Percentiles rank a stretch among this genome's conserved stretches.
These are phyloP conservation scores for Emydoidea blandingii DNA, from an alignment of 2,797 vertebrate species.

Conservation along the genomic window DNA sequence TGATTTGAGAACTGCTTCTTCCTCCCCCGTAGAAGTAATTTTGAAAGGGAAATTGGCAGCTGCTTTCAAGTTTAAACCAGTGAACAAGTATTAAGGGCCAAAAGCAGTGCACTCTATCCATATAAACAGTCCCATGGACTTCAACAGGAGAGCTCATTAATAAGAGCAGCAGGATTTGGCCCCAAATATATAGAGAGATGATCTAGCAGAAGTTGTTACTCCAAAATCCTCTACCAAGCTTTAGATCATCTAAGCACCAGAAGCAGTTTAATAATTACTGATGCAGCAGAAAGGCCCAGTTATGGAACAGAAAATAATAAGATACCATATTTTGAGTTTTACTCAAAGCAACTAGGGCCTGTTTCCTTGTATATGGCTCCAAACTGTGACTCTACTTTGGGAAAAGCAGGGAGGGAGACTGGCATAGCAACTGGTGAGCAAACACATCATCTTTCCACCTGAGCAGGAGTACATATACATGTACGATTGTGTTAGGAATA, in stretches of 20 bases:
- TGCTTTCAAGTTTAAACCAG: background rate
- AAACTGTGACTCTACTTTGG: background rate
- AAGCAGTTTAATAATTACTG: background rate
- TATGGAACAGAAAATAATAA: background rate
- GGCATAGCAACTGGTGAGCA: background rate
- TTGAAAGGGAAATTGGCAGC: background rate
- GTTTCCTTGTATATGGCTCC: background rate
- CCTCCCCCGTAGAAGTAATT: slow-evolving; percentile 8
- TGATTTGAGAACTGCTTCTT: background rate
- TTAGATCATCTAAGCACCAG: slow-evolving; percentile 7
- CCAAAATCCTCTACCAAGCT: background rate
- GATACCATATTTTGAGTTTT: background rate
- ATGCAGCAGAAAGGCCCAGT: background rate
- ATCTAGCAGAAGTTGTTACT: background rate
- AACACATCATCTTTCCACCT: background rate
- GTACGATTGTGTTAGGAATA: background rate
- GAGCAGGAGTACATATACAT: background rate
- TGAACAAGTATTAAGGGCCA: background rate
- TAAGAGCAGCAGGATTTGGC: slow-evolving; percentile 19
- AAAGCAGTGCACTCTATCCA: background rate
- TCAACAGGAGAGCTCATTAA: slow-evolving; percentile 15
- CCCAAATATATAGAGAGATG: background rate
- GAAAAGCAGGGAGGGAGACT: slow-evolving; percentile 19
- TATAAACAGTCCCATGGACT: background rate
- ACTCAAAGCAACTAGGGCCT: background rate